A percentile compares a stretch with the other conserved stretches of the same genome.
These are phyloP conservation scores for Rhysida immarginata DNA, from an alignment of 1,140 invertebrate species.

Conservation along the genomic window DNA sequence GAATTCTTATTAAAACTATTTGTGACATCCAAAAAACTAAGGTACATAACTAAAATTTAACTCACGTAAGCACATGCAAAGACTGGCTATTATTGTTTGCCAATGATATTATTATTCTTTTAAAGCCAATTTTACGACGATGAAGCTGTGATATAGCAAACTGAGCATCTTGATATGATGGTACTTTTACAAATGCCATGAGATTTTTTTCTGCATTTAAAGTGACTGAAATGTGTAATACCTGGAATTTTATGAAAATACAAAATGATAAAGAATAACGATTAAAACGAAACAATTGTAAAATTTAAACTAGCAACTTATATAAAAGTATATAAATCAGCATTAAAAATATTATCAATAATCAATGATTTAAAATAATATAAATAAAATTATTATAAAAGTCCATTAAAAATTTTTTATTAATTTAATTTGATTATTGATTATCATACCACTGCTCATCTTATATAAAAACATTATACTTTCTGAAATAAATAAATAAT, in stretches of 20 bases:
- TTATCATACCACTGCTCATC: too few relatives aligned
- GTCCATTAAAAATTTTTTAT: too few relatives aligned
- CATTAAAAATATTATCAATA: too few relatives aligned
- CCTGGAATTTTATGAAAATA: constrained; percentile 27
- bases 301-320: too few relatives aligned
- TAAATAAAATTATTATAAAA: too few relatives aligned
- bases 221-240: constrained; percentile 46
- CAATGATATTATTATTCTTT: constrained; percentile 62
- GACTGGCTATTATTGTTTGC: constrained; percentile 43
- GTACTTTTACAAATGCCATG: constrained; percentile 48
- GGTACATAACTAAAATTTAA: too few relatives aligned
- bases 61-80: constrained; percentile 44
- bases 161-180: constrained; percentile 51
- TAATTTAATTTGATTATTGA: too few relatives aligned
- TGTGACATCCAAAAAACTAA: too few relatives aligned
- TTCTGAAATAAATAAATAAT: too few relatives aligned
- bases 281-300: neutral
- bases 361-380: too few relatives aligned
- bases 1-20: constrained; percentile 8
- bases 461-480: too few relatives aligned
- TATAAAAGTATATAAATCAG: too few relatives aligned
- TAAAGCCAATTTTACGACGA: constrained; percentile 62
- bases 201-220: constrained; percentile 50
- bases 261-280: neutral
- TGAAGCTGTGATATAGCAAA: constrained; percentile 69